These are phyloP conservation scores for Temnothorax nylanderi DNA, from an alignment of 1,140 invertebrate genomes.

Conservation along the genomic window DNA sequence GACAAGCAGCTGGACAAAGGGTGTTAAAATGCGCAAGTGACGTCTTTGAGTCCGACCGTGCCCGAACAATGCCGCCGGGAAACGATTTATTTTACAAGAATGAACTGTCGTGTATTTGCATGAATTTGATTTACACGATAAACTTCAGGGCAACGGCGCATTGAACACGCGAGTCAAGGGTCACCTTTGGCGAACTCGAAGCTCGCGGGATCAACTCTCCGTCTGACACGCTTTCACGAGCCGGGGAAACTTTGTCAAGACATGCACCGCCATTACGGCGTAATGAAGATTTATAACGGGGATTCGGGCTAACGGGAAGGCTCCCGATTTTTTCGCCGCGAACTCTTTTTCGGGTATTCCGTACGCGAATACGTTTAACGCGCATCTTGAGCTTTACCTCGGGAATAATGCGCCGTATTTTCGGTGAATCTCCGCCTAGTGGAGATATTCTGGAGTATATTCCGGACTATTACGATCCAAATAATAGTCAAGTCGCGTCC, in stretches of 20 bases:
- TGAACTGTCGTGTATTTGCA: background rate
- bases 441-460: background rate
- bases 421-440: slow-evolving; percentile 17
- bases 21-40: background rate
- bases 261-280: slow-evolving; percentile 47
- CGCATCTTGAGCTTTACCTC: background rate
- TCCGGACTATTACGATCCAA: slow-evolving; percentile 40
- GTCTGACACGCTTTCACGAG: slow-evolving; percentile 36
- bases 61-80: background rate
- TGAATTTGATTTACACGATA: slow-evolving; percentile 39
- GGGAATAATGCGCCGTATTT: slow-evolving; percentile 11
- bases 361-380: background rate
- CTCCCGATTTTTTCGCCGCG: background rate
- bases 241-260: slow-evolving; percentile 62
- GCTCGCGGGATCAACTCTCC: slow-evolving; percentile 37
- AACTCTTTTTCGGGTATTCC: background rate
- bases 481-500: slow-evolving; percentile 39
- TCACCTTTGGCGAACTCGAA: slow-evolving; percentile 39
- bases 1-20: background rate
- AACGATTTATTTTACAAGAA: slow-evolving; percentile 1
- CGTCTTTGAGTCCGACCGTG: background rate
- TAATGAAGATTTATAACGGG: slow-evolving; percentile 69
- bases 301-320: slow-evolving; percentile 10
- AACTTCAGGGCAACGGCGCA: background rate
- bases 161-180: slow-evolving; percentile 23